phyloP scores from a whole-genome alignment of 2,797 vertebrate genomes.

The Helicolenus hilgendorfi region DNA sequence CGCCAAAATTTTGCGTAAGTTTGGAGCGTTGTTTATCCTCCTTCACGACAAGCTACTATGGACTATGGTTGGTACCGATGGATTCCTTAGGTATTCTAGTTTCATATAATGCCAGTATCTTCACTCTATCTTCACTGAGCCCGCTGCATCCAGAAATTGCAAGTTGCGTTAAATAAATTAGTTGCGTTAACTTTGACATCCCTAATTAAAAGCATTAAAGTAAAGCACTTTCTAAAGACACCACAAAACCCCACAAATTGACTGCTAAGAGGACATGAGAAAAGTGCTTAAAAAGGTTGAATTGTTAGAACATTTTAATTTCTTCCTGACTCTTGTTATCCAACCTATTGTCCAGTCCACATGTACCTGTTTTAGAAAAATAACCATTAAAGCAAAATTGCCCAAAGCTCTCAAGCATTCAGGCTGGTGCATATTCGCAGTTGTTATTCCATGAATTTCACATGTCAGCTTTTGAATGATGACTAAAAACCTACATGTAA shows the following conservation, averaged over 20 bases:
- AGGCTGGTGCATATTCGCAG: neutral
- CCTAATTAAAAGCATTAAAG: neutral
- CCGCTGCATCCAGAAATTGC: too few relatives aligned
- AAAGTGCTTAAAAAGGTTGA: neutral
- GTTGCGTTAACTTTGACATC: too few relatives aligned
- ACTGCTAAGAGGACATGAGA: neutral
- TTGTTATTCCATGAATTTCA: conserved; percentile 2
- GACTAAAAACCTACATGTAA: neutral
- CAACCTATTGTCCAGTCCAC: neutral
- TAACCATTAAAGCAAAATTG: neutral
- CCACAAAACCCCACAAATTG: neutral
- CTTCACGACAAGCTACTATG: too few relatives aligned
- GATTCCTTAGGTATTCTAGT: too few relatives aligned
- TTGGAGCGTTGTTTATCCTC: too few relatives aligned
- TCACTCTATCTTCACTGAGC: too few relatives aligned
- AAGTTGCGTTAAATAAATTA: too few relatives aligned
- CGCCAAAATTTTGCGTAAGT: too few relatives aligned
- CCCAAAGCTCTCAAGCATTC: neutral
- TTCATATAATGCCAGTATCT: too few relatives aligned
- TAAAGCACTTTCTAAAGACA: neutral
- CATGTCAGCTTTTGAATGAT: neutral
- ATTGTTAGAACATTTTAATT: conserved; percentile 6
- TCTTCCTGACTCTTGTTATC: neutral
- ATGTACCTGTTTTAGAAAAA: conserved; percentile 3
- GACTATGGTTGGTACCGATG: too few relatives aligned